Base-by-base conservation (phyloP, 1,140 invertebrate genomes). In the Lordiphosa clarofinis region DNA sequence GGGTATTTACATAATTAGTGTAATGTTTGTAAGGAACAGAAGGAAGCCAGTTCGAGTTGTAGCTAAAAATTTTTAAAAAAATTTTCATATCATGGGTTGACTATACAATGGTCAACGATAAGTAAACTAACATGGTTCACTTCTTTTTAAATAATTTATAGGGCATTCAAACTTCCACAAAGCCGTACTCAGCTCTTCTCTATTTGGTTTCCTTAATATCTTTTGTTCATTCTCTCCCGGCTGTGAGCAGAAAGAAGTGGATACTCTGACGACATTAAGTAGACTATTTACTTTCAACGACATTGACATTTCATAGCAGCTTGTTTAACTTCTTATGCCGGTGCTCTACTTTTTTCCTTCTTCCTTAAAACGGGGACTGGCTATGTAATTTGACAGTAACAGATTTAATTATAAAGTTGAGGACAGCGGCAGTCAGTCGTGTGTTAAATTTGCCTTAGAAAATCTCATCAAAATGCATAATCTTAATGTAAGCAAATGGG, bases 351-450 rank as follows among this genome's bases (percentile, higher is more conserved):
- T 37, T 15, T 31, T 36, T 39, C 40, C 40, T 40, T 49, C 21
- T 38, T 40, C 13, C 11, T 15, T 15, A 42, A 56, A 33, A 42
- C 13, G 12, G 33, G 5, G 58, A 68, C 57, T 43, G 43, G 43
- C 42, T 38, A 39, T 39, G 66, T 53, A 69, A 69, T 69, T 69
- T 69, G 49, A 61, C 56, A 46, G 53, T 57, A 56, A 47, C 57
- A 61, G 55, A 82, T 81, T 82, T 75, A 81, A 81, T 81, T 82
- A 82, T 56, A 59, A 59, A 81, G 59, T 56, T 63, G 33, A 38
- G 36, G 31, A 12, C 43, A 40, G 12, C 15, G 46, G 31, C 24
- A 37, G 49, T 35, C 11, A 61, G 66, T 61, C 65, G 57, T 54
- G 56, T 61, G 65, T 69, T 69, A 69, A 69, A 69, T 55, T 55